Evolutionary conservation across 2,888 invertebrate species (phyloP).

Genomic region (Xestia xanthographa): DNA sequence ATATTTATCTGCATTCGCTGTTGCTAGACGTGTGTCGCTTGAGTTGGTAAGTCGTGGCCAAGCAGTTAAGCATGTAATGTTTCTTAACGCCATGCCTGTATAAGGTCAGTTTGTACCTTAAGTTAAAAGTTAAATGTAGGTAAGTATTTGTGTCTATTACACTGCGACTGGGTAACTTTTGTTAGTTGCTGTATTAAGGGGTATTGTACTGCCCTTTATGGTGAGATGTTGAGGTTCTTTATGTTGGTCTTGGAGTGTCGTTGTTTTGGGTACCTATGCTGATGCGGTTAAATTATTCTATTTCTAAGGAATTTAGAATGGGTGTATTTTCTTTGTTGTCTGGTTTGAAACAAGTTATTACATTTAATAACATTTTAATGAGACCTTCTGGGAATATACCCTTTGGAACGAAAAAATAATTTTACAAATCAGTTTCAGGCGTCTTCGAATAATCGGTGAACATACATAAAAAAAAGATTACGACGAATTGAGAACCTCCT

Average conservation of each 20-base stretch:
- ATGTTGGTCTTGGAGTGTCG: slow-evolving; percentile 1
- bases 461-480: too few relatives aligned
- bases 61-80: slow-evolving; percentile 28
- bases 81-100: slow-evolving; percentile 3
- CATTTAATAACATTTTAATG: too few relatives aligned
- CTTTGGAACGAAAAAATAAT: too few relatives aligned
- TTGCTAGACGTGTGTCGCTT: neutral
- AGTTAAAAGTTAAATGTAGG: slow-evolving; percentile 25
- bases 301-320: neutral
- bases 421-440: too few relatives aligned
- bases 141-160: slow-evolving; percentile 26
- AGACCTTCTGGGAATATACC: too few relatives aligned
- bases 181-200: slow-evolving; percentile 11
- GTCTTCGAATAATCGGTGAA: too few relatives aligned
- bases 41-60: neutral
- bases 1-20: neutral
- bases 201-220: slow-evolving; percentile 16
- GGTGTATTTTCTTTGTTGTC: neutral
- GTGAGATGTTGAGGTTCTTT: neutral
- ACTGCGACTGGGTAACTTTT: slow-evolving; percentile 11
- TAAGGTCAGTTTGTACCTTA: slow-evolving; percentile 4
- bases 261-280: slow-evolving; percentile 10
- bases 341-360: slow-evolving; percentile 1
- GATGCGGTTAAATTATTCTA: neutral
- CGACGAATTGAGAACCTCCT: too few relatives aligned